Conservation (phyloP, 2,888 invertebrate species). For the Crepidodera aurea region DNA sequence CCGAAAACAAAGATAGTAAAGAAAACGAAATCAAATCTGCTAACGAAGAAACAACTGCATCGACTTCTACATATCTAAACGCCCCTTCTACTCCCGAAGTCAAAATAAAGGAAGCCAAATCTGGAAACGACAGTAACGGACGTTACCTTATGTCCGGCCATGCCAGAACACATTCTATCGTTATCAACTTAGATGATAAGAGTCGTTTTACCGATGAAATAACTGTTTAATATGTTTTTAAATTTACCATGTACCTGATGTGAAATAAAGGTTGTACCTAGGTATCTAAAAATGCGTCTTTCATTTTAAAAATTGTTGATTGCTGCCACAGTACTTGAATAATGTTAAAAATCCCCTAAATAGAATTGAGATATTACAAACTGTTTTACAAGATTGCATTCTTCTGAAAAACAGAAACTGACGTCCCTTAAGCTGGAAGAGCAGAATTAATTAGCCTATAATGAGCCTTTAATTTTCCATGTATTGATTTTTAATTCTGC, state of each 20-base stretch:
- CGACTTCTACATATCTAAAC: constrained; percentile 41
- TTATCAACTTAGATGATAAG: constrained; percentile 82
- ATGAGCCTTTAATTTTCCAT: too few relatives aligned
- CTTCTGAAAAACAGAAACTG: too few relatives aligned
- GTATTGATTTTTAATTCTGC: too few relatives aligned
- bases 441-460: too few relatives aligned
- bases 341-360: too few relatives aligned
- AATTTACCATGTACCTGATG: constrained; percentile 47
- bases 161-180: constrained; percentile 77
- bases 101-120: constrained; percentile 33
- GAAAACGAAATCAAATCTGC: constrained; percentile 35
- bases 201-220: constrained; percentile 84
- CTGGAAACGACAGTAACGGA: constrained; percentile 53
- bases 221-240: constrained; percentile 67
- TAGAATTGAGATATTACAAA: too few relatives aligned
- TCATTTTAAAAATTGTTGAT: too few relatives aligned
- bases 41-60: constrained; percentile 40
- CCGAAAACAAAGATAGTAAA: constrained; percentile 5
- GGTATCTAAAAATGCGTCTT: constrained; percentile 14
- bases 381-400: too few relatives aligned
- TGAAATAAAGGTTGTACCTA: constrained; percentile 42
- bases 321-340: too few relatives aligned
- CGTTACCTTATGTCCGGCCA: constrained; percentile 68
- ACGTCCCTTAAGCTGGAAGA: too few relatives aligned
- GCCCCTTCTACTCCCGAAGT: constrained; percentile 38